A percentile compares a stretch with the other conserved stretches of the same genome.
Evolutionary conservation across 2,797 vertebrate species (phyloP).

Genomic region (Kryptolebias ocellatus): DNA sequence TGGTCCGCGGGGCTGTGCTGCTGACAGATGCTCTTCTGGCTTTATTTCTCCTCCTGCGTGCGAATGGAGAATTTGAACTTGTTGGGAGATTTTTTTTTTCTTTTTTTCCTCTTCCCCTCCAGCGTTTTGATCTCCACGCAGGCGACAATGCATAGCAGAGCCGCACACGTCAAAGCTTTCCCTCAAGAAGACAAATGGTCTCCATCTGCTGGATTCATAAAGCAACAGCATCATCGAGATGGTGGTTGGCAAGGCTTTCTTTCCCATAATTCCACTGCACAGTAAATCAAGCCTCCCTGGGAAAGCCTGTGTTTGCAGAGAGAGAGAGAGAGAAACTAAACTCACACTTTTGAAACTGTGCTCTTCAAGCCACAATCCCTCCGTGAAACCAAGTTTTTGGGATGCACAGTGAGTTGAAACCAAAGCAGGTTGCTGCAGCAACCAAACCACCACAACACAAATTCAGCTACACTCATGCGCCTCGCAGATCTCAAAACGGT

Average conservation of each 20-base stretch:
- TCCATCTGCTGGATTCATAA: slow-evolving; percentile 59
- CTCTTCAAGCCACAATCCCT: slow-evolving; percentile 60
- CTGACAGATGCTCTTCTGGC: slow-evolving; percentile 70
- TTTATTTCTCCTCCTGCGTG: slow-evolving; percentile 54
- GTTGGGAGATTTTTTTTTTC: slow-evolving; percentile 16
- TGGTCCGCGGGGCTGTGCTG: slow-evolving; percentile 57
- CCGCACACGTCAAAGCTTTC: slow-evolving; percentile 40
- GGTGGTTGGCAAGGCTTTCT: slow-evolving; percentile 49
- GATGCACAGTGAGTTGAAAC: slow-evolving; percentile 65
- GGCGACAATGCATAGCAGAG: slow-evolving; percentile 59
- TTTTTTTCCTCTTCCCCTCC: slow-evolving; percentile 11
- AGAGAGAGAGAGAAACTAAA: slow-evolving; percentile 18
- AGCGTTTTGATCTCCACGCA: slow-evolving; percentile 62
- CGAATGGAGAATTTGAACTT: slow-evolving; percentile 41
- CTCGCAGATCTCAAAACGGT: slow-evolving; percentile 9
- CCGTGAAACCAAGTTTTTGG: slow-evolving; percentile 61
- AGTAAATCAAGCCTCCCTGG: slow-evolving; percentile 67
- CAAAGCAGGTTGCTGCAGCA: slow-evolving; percentile 64
- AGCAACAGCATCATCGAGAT: slow-evolving; percentile 49
- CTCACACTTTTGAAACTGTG: slow-evolving; percentile 68
- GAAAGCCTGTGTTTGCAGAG: slow-evolving; percentile 62
- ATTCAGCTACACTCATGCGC: slow-evolving; percentile 60
- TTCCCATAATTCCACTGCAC: slow-evolving; percentile 64
- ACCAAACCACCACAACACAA: slow-evolving; percentile 52
- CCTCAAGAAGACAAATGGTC: slow-evolving; percentile 46